A percentile compares a stretch with the other conserved stretches of the same genome.
Conservation (phyloP, 2,113 vertebrate species). For the Ictidomys tridecemlineatus region DNA sequence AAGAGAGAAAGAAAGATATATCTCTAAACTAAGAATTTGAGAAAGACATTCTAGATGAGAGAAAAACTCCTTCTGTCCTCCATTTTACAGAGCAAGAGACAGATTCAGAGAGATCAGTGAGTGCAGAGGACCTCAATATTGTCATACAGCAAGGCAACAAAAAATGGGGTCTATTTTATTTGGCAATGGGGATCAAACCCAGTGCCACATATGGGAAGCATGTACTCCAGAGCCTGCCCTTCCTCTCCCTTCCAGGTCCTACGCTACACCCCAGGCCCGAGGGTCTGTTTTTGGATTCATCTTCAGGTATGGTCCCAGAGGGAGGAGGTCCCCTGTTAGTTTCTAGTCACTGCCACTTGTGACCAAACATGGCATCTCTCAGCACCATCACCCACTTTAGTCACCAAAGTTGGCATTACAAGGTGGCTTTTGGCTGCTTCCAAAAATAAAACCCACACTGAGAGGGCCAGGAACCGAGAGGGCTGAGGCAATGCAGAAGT, state of each 20-base stretch:
- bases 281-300: conserved; percentile 32
- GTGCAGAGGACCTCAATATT: neutral
- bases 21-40: neutral
- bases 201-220: neutral
- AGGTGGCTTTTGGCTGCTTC: conserved; percentile 68
- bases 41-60: neutral
- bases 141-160: conserved; percentile 14
- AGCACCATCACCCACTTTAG: conserved; percentile 58
- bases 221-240: too few relatives aligned
- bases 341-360: conserved; percentile 55
- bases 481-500: neutral
- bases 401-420: conserved; percentile 70
- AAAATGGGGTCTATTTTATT: conserved; percentile 30
- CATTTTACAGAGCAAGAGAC: conserved; percentile 33
- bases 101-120: neutral
- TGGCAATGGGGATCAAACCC: neutral
- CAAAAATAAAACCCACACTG: conserved; percentile 74
- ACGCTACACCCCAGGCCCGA: neutral
- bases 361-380: conserved; percentile 72
- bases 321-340: neutral
- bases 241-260: too few relatives aligned
- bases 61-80: neutral
- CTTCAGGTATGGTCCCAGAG: neutral
- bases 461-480: neutral
- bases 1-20: neutral